Conservation (phyloP, 2,113 vertebrate genomes). For the Hemiscyllium ocellatum region DNA sequence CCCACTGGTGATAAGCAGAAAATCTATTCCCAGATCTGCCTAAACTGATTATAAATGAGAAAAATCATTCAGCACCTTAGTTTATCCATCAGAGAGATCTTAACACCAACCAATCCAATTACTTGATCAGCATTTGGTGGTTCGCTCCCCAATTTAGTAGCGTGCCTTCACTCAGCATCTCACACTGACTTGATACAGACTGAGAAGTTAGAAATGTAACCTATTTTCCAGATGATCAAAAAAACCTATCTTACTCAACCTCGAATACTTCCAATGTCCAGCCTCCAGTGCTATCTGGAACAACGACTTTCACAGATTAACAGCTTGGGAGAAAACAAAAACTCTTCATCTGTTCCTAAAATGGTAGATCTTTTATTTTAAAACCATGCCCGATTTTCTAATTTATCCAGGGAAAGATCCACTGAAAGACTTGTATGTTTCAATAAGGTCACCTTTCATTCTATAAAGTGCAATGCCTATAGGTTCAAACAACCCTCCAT, state of each 20-base stretch:
- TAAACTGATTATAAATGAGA: background rate
- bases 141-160: background rate
- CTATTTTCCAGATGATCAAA: background rate
- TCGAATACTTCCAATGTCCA: background rate
- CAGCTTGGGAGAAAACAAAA: background rate
- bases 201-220: background rate
- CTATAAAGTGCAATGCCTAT: no score
- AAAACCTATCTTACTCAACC: background rate
- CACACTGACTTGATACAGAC: background rate
- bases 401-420: background rate
- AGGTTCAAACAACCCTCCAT: no score
- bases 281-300: background rate
- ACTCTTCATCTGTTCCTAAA: background rate
- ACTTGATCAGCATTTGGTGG: background rate
- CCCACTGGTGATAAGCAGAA: background rate
- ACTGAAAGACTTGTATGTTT: background rate
- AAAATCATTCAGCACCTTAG: background rate
- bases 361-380: background rate
- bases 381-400: background rate
- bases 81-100: no score
- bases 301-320: background rate
- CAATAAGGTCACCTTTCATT: background rate
- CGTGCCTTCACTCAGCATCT: background rate
- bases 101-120: no score
- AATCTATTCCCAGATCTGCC: background rate